Evolutionary conservation across 2,113 vertebrate species (phyloP), one percentile per base, ranked within the genome.

Genomic region (Gymnorhina tibicen): DNA sequence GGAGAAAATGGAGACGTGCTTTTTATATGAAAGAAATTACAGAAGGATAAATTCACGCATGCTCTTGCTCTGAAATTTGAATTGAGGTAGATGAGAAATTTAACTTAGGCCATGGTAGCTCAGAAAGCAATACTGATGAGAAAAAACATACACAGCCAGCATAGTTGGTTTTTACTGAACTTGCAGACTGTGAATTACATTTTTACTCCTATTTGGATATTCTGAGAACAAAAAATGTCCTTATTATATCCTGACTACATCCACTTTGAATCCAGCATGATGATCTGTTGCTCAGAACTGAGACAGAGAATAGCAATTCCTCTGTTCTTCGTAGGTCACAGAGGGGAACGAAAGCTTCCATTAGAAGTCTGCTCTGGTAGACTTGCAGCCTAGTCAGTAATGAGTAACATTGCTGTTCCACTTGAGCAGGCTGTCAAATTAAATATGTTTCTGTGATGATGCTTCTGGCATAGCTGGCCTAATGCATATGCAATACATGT

Each of bases 351-450:
- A 67, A 87, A 76, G 49, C 49, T 72, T 47, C 60, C 8, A 4
- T 2, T 82, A 27, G 42, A 85, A 75, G 69, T 11, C 44, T 79
- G 56, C 73, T 60, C 49, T 87, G 81, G 58, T n/a, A 79, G 66
- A 83, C 85, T 85, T 93, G 62, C 52, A 82, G 46, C 53, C 69
- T 41, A 50, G 32, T 56, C 18, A 56, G 49, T 52, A 79, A 79
- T 10, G 46, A 68, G 73, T 56, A 89, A 26, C 33, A 10, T 47
- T 94, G 69, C 53, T 76, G 89, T 96, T 96, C 87, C 85, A 85
- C 94, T 97, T 87, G 58, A 96, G 87, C 77, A 94, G 78, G 87
- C 74, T 94, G 94, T 95, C 87, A 4, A 81, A 91, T 94, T 89
- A 94, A 89, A 82, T 96, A 72, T 39, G 87, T 87, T 87, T 94